Base-by-base conservation (phyloP, 1,140 invertebrate species). In the Acromyrmex heyeri region DNA sequence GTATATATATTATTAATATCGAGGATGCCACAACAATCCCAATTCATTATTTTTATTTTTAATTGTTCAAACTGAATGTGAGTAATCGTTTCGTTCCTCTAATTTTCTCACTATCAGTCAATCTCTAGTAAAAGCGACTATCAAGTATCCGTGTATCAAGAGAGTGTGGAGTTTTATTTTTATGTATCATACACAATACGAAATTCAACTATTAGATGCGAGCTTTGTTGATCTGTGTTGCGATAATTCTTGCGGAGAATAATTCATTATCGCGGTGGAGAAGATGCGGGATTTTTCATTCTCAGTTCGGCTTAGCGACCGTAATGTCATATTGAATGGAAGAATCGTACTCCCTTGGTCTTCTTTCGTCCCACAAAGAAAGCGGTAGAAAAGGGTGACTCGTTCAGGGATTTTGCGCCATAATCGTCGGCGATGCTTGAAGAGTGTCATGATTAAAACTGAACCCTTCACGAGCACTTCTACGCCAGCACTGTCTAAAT, bases 381-480 rank as follows among this genome's bases (percentile, higher is more conserved):
- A 53, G 44, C 12, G 10, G 3, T 14, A 14, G 38, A 79, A 86
- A 53, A 79, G 62, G 38, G 44, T 59, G 27, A 8, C 34, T 59
- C 50, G 64, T 48, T 34, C 7, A 44, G 53, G 64, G 75, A 21
- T 79, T 86, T 67, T 76, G 62, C 76, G 62, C 18, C 85, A 65
- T 86, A 81, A 86, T 79, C 65, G 53, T 65, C 59, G 30, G 70
- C 53, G 53, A 75, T 81, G 34, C 64, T 81, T 69, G 44, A 70
- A 82, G 77, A 79, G 78, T 82, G 53, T 82, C 78, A 72, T 82
- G 78, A 82, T 82, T 82, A 82, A 81, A 81, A 70, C 53, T 57
- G 50, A 44, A 27, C 78, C 34, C 78, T 72, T 82, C 50, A 53
- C 53, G 34, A 30, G 30, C 50, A 14, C 64, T 70, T 3, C 21